phyloP scores from a whole-genome alignment of 2,113 vertebrate genomes.

The Ptilonorhynchus violaceus region DNA sequence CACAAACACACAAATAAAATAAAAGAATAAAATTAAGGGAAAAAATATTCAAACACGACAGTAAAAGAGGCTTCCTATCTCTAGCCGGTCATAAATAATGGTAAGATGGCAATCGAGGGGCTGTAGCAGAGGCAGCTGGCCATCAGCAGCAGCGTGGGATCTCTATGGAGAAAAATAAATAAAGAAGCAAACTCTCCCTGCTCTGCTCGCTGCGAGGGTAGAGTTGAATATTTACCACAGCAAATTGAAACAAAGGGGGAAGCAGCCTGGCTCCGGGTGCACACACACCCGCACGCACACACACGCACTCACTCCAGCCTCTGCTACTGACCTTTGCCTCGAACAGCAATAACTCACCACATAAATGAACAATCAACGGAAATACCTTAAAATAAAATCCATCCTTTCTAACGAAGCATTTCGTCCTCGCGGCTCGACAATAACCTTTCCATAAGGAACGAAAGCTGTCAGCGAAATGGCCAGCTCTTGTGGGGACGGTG shows the following conservation, averaged over 20 bases:
- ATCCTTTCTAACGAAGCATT: slow-evolving; percentile 86
- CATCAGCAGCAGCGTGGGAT: slow-evolving; percentile 19
- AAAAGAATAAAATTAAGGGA: not conserved
- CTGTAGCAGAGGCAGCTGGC: slow-evolving; percentile 31
- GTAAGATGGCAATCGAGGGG: slow-evolving; percentile 24
- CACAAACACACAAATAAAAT: not conserved
- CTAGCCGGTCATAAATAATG: slow-evolving; percentile 46
- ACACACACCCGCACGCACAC: slow-evolving; percentile 56
- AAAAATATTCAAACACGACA: not conserved
- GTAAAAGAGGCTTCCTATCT: not conserved
- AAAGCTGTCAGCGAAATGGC: slow-evolving; percentile 72
- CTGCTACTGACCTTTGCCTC: slow-evolving; percentile 89
- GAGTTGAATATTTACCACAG: slow-evolving; percentile 57
- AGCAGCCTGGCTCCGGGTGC: slow-evolving; percentile 62
- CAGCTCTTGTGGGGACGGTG: slow-evolving; percentile 71
- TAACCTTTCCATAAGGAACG: slow-evolving; percentile 76
- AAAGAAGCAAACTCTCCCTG: slow-evolving; percentile 39
- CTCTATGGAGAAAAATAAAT: slow-evolving; percentile 47
- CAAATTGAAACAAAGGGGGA: slow-evolving; percentile 78
- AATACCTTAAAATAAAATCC: slow-evolving; percentile 99
- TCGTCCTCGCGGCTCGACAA: slow-evolving; percentile 74
- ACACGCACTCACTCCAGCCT: slow-evolving; percentile 68
- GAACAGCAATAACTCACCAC: slow-evolving; percentile 88
- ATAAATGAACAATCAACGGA: slow-evolving; percentile 98
- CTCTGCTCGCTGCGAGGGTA: slow-evolving; percentile 29